A percentile compares a stretch with the other conserved stretches of the same genome.
Evolutionary conservation across 37 sponge, comb jelly and placozoan species (phyloP).

Genomic region (Petrosia ficiformis): DNA sequence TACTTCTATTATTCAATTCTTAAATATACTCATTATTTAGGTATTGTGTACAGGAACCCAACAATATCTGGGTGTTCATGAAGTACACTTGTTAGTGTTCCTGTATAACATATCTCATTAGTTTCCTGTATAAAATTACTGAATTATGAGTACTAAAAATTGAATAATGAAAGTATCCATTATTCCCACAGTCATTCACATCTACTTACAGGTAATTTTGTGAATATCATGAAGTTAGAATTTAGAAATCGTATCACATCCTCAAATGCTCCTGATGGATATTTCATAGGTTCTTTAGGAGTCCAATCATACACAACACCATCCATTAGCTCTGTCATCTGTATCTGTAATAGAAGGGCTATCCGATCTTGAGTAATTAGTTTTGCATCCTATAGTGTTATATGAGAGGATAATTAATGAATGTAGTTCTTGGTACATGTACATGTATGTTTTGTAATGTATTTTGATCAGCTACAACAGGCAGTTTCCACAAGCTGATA

Average conservation of each 20-base stretch:
- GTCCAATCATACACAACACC: conserved; percentile 58
- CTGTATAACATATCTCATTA: too few relatives aligned
- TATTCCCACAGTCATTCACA: background rate
- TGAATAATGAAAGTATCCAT: background rate
- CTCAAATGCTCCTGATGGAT: conserved; percentile 46
- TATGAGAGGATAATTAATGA: background rate
- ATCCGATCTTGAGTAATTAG: conserved; percentile 37
- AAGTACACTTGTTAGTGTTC: too few relatives aligned
- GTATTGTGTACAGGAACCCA: too few relatives aligned
- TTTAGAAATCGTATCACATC: conserved; percentile 54
- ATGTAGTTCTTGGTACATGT: background rate
- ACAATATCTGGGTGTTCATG: too few relatives aligned
- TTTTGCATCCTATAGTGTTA: conserved; percentile 52
- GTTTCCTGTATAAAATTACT: background rate
- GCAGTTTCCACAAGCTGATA: too few relatives aligned
- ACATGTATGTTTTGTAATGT: background rate
- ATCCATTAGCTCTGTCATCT: conserved; percentile 54
- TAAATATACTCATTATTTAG: background rate
- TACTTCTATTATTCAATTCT: background rate
- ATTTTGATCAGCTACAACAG: background rate
- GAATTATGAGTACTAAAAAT: background rate
- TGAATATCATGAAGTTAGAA: conserved; percentile 41
- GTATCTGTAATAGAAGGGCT: conserved; percentile 11
- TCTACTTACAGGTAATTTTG: conserved; percentile 37
- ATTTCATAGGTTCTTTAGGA: conserved; percentile 24